Conservation (phyloP, 2,113 vertebrate genomes). For the Oenanthe melanoleuca region DNA sequence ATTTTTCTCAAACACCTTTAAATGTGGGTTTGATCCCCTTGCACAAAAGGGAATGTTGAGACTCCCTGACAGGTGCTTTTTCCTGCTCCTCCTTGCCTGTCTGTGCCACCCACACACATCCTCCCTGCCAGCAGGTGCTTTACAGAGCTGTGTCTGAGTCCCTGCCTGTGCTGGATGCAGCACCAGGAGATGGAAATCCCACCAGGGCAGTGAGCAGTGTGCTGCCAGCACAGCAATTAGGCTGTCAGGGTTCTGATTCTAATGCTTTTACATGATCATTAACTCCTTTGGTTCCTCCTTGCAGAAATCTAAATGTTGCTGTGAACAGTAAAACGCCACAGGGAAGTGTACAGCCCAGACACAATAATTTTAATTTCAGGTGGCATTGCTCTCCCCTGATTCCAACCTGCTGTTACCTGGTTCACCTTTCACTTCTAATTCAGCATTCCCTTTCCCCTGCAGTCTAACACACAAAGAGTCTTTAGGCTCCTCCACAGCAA, state of each 20-base stretch:
- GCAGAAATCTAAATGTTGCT: not conserved
- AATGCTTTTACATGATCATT: not conserved
- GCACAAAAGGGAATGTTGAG: not conserved
- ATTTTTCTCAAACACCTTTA: not conserved
- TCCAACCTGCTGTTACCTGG: not conserved
- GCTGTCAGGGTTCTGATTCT: conserved; percentile 1
- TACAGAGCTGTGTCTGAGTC: not conserved
- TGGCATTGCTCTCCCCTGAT: not conserved
- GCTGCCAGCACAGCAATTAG: conserved; percentile 47
- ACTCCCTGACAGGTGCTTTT: not conserved
- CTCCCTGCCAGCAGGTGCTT: conserved; percentile 34
- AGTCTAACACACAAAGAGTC: not conserved
- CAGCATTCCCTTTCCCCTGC: not conserved
- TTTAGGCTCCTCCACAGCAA: not conserved
- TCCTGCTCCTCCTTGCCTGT: not conserved
- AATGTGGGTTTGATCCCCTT: not conserved
- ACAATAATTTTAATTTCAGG: not conserved
- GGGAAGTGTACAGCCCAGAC: not conserved
- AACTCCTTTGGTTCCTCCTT: not conserved
- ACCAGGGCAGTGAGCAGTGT: not conserved
- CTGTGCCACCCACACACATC: not conserved
- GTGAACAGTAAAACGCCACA: not conserved
- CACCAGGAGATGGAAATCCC: not conserved
- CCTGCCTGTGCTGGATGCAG: not conserved
- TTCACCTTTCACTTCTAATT: not conserved